A percentile compares a stretch with the other conserved stretches of the same genome.
Conservation (phyloP, 2,888 invertebrate species). For the Norana najaformis region DNA sequence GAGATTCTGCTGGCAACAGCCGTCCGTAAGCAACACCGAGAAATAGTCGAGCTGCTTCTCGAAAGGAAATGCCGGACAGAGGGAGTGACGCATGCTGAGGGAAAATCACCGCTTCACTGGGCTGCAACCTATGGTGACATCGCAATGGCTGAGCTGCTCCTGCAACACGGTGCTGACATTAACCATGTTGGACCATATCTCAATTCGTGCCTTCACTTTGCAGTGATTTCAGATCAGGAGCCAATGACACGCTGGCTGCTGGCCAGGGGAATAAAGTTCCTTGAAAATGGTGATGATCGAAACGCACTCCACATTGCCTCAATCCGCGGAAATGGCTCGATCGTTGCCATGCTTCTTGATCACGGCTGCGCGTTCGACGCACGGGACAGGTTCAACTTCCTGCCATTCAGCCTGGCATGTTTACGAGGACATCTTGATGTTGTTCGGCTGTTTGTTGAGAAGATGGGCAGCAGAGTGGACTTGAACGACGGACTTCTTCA, state of each 20-base stretch:
- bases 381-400: conserved; percentile 39
- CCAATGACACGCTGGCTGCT: conserved; percentile 41
- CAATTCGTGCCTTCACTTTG: conserved; percentile 41
- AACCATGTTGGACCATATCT: conserved; percentile 41
- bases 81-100: conserved; percentile 21
- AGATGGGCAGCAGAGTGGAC: neutral
- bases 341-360: conserved; percentile 35
- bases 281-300: conserved; percentile 39
- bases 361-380: conserved; percentile 29
- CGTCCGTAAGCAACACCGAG: conserved; percentile 35
- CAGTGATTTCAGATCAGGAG: conserved; percentile 36
- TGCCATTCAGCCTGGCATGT: conserved; percentile 41
- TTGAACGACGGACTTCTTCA: conserved; percentile 37
- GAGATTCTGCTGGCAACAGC: conserved; percentile 43
- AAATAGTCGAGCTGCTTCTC: conserved; percentile 41
- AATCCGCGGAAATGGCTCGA: conserved; percentile 38
- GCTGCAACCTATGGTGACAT: conserved; percentile 40
- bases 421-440: conserved; percentile 40
- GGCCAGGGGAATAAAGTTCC: conserved; percentile 36
- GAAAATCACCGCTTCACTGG: conserved; percentile 44
- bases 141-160: conserved; percentile 35
- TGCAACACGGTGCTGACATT: conserved; percentile 40
- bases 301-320: conserved; percentile 43
- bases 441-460: conserved; percentile 33
- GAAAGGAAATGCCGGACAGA: conserved; percentile 32